Percentiles rank a stretch among this genome's conserved stretches.
phyloP scores from a whole-genome alignment of 64 coral and sea anemone species.

The Stichodactyla helianthus region DNA sequence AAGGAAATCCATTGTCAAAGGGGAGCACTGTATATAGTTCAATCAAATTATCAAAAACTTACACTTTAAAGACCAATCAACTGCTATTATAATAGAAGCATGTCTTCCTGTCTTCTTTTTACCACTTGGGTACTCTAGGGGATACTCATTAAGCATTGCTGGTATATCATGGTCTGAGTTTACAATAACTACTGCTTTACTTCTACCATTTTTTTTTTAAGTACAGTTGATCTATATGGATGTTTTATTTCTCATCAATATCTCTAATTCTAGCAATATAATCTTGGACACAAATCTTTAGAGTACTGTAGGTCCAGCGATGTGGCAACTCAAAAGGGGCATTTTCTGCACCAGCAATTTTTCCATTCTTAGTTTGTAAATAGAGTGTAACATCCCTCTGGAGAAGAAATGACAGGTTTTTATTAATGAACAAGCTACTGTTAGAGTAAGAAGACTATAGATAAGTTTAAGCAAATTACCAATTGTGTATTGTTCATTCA shows the following conservation, averaged over 20 bases:
- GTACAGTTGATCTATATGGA: slow-evolving; percentile 13
- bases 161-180: slow-evolving; percentile 3
- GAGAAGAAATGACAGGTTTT: background rate
- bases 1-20: background rate
- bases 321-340: slow-evolving; percentile 18
- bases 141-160: slow-evolving; percentile 5
- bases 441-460: no score
- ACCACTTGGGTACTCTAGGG: background rate
- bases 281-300: slow-evolving; percentile 24
- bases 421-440: no score
- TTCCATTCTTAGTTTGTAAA: slow-evolving; percentile 7
- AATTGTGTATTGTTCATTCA: no score
- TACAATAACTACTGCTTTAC: slow-evolving; percentile 1
- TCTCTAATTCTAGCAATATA: slow-evolving; percentile 25
- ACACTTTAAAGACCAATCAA: slow-evolving; percentile 5
- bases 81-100: slow-evolving; percentile 5
- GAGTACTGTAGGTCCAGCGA: slow-evolving; percentile 1
- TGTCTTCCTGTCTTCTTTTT: background rate
- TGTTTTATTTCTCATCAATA: background rate
- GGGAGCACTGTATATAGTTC: no score
- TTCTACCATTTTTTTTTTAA: slow-evolving; percentile 11
- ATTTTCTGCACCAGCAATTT: background rate
- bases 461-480: no score
- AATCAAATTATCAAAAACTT: background rate
- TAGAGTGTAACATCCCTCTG: slow-evolving; percentile 31